Evolutionary conservation across 2,797 vertebrate species (phyloP).

Genomic region (Myoxocephalus aenaeus): DNA sequence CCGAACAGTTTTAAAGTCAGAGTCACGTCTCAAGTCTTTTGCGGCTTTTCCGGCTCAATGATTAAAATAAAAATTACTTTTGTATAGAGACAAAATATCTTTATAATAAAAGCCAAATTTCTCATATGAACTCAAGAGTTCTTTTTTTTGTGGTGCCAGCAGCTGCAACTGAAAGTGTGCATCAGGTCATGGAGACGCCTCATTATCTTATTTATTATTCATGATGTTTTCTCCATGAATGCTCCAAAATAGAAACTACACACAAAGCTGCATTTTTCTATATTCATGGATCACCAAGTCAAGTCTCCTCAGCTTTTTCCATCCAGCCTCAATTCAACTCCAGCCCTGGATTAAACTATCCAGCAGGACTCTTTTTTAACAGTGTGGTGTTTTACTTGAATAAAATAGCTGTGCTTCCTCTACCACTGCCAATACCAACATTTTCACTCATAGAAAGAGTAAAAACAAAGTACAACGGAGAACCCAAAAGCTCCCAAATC

Average conservation of each 20-base stretch:
- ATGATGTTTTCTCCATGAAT: background rate
- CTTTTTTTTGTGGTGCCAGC: background rate
- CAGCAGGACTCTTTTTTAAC: background rate
- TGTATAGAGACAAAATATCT: background rate
- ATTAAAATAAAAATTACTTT: background rate
- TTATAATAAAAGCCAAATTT: background rate
- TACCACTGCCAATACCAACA: background rate
- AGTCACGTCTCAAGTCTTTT: background rate
- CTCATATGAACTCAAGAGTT: background rate
- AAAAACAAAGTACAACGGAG: background rate
- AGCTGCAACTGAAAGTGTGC: background rate
- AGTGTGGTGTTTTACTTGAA: background rate
- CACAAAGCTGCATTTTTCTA: background rate
- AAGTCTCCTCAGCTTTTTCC: background rate
- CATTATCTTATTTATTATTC: conserved; percentile 8
- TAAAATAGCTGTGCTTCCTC: background rate
- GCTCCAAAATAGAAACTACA: background rate
- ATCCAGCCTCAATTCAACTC: background rate
- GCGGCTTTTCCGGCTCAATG: background rate
- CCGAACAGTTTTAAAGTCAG: background rate
- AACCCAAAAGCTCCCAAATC: background rate
- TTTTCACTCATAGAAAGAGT: background rate
- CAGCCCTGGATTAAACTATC: background rate
- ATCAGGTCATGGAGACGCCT: background rate
- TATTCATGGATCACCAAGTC: background rate